Conservation (phyloP, 92 coral and sea anemone genomes). For the Blastomussa wellsi region DNA sequence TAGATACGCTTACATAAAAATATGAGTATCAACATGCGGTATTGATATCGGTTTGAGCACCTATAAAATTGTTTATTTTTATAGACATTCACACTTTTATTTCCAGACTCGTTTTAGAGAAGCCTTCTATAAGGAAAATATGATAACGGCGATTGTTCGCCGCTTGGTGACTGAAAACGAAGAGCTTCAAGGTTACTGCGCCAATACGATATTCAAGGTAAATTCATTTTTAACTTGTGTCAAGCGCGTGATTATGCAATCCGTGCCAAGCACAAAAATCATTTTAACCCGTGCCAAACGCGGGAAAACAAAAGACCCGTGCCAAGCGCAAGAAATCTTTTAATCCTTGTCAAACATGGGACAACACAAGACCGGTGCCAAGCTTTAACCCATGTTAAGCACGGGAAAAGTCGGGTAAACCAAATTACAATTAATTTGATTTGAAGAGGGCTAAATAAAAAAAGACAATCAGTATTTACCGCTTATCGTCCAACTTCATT, state of each 20-base stretch:
- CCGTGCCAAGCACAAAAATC: not conserved
- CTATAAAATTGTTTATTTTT: not conserved
- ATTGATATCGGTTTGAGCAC: too few relatives aligned
- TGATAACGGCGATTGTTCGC: conserved; percentile 68
- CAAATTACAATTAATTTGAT: not conserved
- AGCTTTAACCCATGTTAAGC: not conserved
- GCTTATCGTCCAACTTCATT: not conserved
- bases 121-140: conserved; percentile 82
- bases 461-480: not conserved
- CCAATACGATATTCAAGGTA: conserved; percentile 90
- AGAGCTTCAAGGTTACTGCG: conserved; percentile 85
- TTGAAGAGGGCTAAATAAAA: too few relatives aligned
- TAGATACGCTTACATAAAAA: not conserved
- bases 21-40: not conserved
- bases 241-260: not conserved
- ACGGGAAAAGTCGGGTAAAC: not conserved
- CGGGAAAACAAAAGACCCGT: not conserved
- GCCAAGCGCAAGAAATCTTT: not conserved
- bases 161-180: conserved; percentile 74
- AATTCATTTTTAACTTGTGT: not conserved
- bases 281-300: not conserved
- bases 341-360: not conserved
- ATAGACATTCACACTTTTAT: not conserved
- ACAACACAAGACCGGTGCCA: not conserved
- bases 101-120: conserved; percentile 73